A percentile compares a stretch with the other conserved stretches of the same genome.
Evolutionary conservation across 37 sponge, comb jelly and placozoan genomes (phyloP).

Genomic region (Haliclona indistincta): DNA sequence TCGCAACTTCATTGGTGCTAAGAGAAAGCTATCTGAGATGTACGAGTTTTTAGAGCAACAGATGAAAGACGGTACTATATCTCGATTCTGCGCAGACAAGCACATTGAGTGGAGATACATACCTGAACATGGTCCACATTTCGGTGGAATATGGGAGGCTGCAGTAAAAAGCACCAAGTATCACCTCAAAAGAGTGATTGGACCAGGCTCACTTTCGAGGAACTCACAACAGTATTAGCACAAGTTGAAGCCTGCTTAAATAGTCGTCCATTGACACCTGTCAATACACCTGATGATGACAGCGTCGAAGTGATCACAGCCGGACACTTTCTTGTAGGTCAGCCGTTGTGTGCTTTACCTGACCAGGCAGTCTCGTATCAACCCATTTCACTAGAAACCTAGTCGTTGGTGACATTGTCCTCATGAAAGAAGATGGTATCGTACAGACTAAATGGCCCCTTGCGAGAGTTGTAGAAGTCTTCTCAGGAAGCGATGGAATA

Average conservation of each 20-base stretch:
- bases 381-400: constrained; percentile 10
- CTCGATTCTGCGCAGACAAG: constrained; percentile 7
- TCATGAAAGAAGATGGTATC: background rate
- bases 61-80: constrained; percentile 6
- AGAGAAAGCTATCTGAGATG: background rate
- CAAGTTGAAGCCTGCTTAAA: too few species aligned
- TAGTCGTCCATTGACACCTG: constrained; percentile 21
- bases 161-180: constrained; percentile 1
- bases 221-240: too few species aligned
- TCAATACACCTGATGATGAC: constrained; percentile 20
- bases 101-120: constrained; percentile 14
- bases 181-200: background rate
- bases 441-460: constrained; percentile 31
- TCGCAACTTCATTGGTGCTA: background rate
- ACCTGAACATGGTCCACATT: constrained; percentile 26
- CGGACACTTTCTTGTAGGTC: constrained; percentile 34
- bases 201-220: constrained; percentile 5
- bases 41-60: constrained; percentile 1
- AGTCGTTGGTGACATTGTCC: constrained; percentile 10
- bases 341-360: too few species aligned
- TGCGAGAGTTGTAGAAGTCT: constrained; percentile 13
- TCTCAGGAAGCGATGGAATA: constrained; percentile 23
- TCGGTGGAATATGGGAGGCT: constrained; percentile 23
- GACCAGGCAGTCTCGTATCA: too few species aligned
- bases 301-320: constrained; percentile 20